Percentiles rank a stretch among this genome's conserved stretches.
phyloP scores from a whole-genome alignment of 23 tunicate genomes.

The Trididemnum nubilum region DNA sequence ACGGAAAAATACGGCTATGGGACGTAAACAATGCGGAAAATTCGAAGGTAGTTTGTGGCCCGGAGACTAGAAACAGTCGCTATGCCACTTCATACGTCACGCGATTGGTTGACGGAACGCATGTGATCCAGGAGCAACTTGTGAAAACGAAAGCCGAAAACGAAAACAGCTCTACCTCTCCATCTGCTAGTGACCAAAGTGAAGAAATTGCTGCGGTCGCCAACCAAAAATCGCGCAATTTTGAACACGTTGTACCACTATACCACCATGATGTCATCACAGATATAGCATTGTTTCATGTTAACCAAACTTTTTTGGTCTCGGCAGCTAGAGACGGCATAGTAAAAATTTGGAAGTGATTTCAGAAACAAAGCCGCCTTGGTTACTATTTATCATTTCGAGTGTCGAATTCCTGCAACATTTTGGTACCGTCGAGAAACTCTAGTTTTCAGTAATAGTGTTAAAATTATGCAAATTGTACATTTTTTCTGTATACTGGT shows the following conservation, averaged over 20 bases:
- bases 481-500: too few species aligned
- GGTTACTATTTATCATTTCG: not conserved
- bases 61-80: slow-evolving; percentile 47
- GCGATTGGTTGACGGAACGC: slow-evolving; percentile 80
- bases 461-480: too few species aligned
- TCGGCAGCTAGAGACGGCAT: slow-evolving; percentile 81
- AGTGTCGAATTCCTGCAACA: too few species aligned
- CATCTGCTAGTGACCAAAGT: slow-evolving; percentile 14
- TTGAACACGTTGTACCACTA: slow-evolving; percentile 61
- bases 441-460: too few species aligned
- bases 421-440: too few species aligned
- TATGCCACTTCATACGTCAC: slow-evolving; percentile 50
- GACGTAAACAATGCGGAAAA: slow-evolving; percentile 49
- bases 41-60: slow-evolving; percentile 72
- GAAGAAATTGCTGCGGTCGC: not conserved
- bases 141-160: slow-evolving; percentile 27
- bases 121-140: slow-evolving; percentile 75
- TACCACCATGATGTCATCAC: slow-evolving; percentile 82
- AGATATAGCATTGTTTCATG: slow-evolving; percentile 64
- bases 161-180: not conserved
- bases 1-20: slow-evolving; percentile 79
- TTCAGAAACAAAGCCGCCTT: too few species aligned
- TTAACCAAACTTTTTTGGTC: slow-evolving; percentile 59
- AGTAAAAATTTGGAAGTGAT: slow-evolving; percentile 85
- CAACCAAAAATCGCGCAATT: slow-evolving; percentile 18